Evolutionary conservation across 2,113 vertebrate genomes (phyloP), one percentile per base, ranked within the genome.

Genomic region (Psophia crepitans): DNA sequence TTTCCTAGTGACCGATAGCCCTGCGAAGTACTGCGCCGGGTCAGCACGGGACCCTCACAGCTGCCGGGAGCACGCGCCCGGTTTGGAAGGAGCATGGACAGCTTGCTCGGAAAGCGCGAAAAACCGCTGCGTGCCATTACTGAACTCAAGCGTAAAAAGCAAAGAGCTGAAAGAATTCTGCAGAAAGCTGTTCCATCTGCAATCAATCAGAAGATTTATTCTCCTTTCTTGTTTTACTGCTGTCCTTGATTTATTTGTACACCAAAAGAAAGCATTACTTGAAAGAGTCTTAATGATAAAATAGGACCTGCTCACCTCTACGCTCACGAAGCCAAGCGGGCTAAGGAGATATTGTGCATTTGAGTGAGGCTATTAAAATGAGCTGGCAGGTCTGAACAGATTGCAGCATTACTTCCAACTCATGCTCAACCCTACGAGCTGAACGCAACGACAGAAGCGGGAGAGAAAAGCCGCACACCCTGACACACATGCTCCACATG

Each of bases 261-360:
- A 89, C 54, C 83, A 48, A 79, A 79, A 84, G 79, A 49, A 96
- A 95, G 64, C 60, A 6, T 87, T 94, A 70, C 90, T 86, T 87
- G 90, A 96, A 96, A 87, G 87, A 96, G 89, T 91, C 92, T 96
- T 65, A 94, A 92, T 66, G 93, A 56, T 48, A 32, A 91, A 51
- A 4, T 6, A 58, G 58, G 75, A 75, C 48, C 87, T 39, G 69
- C 91, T 91, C 20, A 8, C 74, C 61, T 76, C 26, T 4, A 19
- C 12, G 2, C 68, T 89, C 61, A 14, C 3, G 5, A 37, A 79
- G 68, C 84, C 21, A 4, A 27, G 10, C 2, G 2, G 21, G 88
- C 69, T 35, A 7, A 65, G 74, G 37, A 69, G 44, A 60, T 57
- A 33, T 1, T 11, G 24, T 11, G 54, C 21, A 6, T 28, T 46